Conservation (phyloP, 2,888 invertebrate genomes). For the Agrochola litura region DNA sequence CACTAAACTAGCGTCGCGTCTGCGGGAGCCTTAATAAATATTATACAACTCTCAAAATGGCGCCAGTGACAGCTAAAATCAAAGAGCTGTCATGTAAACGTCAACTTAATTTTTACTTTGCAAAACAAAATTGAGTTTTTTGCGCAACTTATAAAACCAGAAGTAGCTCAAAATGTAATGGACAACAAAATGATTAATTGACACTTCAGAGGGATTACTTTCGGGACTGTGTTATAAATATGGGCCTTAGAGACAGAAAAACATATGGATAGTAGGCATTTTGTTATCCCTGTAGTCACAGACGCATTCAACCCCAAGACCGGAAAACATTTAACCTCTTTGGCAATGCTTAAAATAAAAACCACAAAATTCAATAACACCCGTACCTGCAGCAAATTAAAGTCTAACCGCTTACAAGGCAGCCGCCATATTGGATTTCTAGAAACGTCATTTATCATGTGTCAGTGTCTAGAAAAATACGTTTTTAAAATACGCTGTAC, state of each 20-base stretch:
- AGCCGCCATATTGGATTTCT: constrained; percentile 50
- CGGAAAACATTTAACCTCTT: constrained; percentile 1
- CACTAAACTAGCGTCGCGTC: no score
- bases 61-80: neutral
- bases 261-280: neutral
- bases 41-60: neutral
- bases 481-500: constrained; percentile 54
- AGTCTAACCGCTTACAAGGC: constrained; percentile 18
- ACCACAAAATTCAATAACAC: neutral
- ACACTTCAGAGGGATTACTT: neutral
- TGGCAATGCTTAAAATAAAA: neutral
- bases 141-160: neutral
- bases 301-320: neutral
- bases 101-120: neutral
- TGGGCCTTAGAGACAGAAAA: neutral
- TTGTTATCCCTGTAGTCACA: neutral
- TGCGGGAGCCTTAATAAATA: neutral
- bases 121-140: neutral
- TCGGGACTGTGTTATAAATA: neutral
- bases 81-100: constrained; percentile 4
- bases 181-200: neutral
- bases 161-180: no score
- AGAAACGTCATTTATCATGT: constrained; percentile 55
- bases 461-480: constrained; percentile 46
- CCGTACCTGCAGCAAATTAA: constrained; percentile 9